phyloP scores from a whole-genome alignment of 2,113 vertebrate genomes.

The Noturus placidus region DNA sequence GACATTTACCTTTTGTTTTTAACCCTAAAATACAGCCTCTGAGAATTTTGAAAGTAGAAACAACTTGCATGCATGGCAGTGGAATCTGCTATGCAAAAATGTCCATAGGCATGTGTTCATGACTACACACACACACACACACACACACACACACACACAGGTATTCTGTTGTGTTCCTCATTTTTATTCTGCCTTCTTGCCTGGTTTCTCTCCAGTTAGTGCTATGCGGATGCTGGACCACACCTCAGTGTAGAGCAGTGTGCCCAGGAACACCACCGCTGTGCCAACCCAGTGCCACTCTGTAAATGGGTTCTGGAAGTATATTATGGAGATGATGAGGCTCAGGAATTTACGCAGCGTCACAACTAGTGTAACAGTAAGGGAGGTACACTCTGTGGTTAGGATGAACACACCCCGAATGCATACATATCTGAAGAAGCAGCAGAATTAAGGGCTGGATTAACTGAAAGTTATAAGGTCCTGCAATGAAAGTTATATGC shows the following conservation, averaged over 20 bases:
- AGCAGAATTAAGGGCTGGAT: constrained; percentile 48
- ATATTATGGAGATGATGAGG: constrained; percentile 95
- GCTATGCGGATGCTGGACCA: constrained; percentile 72
- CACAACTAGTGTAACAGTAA: constrained; percentile 94
- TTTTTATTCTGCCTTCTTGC: constrained; percentile 73
- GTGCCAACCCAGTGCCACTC: constrained; percentile 96
- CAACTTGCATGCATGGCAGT: not conserved
- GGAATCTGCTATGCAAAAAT: not conserved
- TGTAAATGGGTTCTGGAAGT: constrained; percentile 93
- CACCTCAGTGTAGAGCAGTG: constrained; percentile 90
- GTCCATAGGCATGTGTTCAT: not conserved
- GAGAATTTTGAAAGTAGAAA: not conserved
- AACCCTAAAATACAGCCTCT: not conserved
- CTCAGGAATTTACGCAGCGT: constrained; percentile 95
- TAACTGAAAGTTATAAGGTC: not conserved
- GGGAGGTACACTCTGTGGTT: constrained; percentile 92
- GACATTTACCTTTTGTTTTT: not conserved
- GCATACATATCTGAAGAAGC: constrained; percentile 84
- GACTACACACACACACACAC: not conserved
- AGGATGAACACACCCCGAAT: constrained; percentile 93
- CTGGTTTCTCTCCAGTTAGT: constrained; percentile 56
- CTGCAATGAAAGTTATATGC: not conserved
- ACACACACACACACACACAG: not conserved
- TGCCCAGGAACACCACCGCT: constrained; percentile 84
- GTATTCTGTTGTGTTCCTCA: not conserved